Base-by-base conservation (phyloP, 2,797 vertebrate genomes). In the Sebastes vulpes region DNA sequence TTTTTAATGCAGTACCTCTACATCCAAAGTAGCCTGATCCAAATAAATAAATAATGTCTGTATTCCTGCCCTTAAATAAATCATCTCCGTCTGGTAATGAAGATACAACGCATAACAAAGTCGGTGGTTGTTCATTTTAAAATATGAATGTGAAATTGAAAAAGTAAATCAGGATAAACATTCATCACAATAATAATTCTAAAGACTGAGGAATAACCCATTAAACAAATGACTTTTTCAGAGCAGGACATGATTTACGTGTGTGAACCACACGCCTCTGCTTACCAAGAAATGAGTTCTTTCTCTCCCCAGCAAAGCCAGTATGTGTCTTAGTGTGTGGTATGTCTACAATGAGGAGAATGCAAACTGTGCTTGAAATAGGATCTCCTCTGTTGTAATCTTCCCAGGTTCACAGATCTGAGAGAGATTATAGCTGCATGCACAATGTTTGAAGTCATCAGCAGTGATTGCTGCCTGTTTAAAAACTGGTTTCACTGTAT, bases 331-430 rank as follows among this genome's bases (percentile, higher is more conserved):
- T 21, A 3, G 79, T 89, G 82, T 90, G 88, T 84, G 87, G 91
- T 86, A 90, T 88, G 86, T 89, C 79, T 82, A 80, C 79, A 75
- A 89, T 67, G 87, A 68, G 28, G 72, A 79, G 89, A 93, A 94
- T 92, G 92, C 88, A 90, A 92, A 91, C 89, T 82, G 67, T 80
- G 58, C 83, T 71, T 86, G 90, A 86, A 91, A 94, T 82, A 8
- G 21, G 86, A 94, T 88, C 73, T 71, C 82, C 20, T 28, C 71
- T 81, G 53, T 75, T 76, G 52, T 76, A 75, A 72, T 86, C 69
- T 79, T 65, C 38, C 26, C 61, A 73, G 79, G 71, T 89, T 83
- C 59, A 56, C 67, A 89, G 82, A 84, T 87, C 77, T 63, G 48
- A 79, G 53, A 21, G 21, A 66, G 75, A 91, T 88, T 78, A 81